Base-by-base conservation (phyloP, 2,797 vertebrate genomes). In the Coilia nasus region DNA sequence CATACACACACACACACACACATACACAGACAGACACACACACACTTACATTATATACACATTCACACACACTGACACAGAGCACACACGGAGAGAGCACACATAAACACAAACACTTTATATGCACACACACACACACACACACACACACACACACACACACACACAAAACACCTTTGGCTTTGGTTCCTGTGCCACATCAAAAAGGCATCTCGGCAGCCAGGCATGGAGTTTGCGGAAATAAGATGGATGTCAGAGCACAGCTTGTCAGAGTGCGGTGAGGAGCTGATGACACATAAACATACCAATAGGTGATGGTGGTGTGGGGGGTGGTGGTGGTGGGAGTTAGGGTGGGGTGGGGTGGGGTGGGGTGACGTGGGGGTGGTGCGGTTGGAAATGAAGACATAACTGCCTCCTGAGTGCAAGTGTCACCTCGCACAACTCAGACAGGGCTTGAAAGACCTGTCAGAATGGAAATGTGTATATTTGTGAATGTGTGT, bases 401-500 rank as follows among this genome's bases (percentile, higher is more conserved):
- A 85, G 81, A 47, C 57, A 78, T 78, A 44, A 44, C 71, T 78
- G 71, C 71, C 71, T 44, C 71, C 35, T 78, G 71, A 78, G 71
- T 44, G 71, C 71, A 78, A 17, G 35, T 78, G 71, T 44, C 71
- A 78, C 71, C 6, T 78, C 71, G 19, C 71, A 78, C 71, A 19
- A 78, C 71, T 78, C 71, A 78, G 71, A 19, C 7, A 7, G 71
- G 71, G 17, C 4, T 25, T 78, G 15, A 78, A 78, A 78, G 71
- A 78, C 17, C 71, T 78, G 71, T 78, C 17, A 17, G 31, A 75
- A 78, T 31, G 81, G 6, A 3, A 85, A 90, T 84, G 83, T 84
- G 83, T 84, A 31, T 56, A 41, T 80, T 75, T 88, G 83, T 89
- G 85, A 89, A 91, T 86, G 88, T 82, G 71, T 83, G 46, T 54